phyloP scores from a whole-genome alignment of 1,140 invertebrate genomes.

The Drosophila yakuba region DNA sequence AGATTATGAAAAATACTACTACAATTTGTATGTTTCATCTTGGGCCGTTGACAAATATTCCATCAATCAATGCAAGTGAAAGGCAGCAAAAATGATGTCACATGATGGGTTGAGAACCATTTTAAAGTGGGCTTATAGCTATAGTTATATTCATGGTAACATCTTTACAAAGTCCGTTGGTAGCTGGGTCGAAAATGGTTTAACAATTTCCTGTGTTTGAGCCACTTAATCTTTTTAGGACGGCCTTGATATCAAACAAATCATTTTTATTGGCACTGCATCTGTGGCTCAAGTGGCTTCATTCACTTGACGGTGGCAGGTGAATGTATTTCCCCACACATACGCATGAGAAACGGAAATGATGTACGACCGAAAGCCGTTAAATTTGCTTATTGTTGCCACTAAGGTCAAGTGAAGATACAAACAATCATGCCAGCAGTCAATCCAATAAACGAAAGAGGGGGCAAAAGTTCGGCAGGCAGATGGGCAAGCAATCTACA shows the following conservation, averaged over 20 bases:
- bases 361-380: conserved; percentile 75
- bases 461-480: conserved; percentile 29
- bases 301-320: conserved; percentile 57
- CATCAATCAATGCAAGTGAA: conserved; percentile 78
- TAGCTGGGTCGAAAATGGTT: conserved; percentile 11
- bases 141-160: conserved; percentile 16
- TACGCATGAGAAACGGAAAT: conserved; percentile 67
- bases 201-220: conserved; percentile 45
- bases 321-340: conserved; percentile 80
- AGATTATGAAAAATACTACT: conserved; percentile 31
- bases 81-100: conserved; percentile 73
- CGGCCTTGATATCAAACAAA: conserved; percentile 66
- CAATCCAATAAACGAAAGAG: conserved; percentile 29
- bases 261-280: conserved; percentile 66
- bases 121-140: conserved; percentile 26
- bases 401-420: conserved; percentile 72
- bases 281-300: conserved; percentile 51
- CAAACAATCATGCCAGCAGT: conserved; percentile 65
- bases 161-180: conserved; percentile 33
- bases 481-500: conserved; percentile 26
- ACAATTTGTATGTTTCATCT: conserved; percentile 36
- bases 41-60: conserved; percentile 64
- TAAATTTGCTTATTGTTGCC: conserved; percentile 71
- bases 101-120: conserved; percentile 45
- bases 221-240: conserved; percentile 36